These are phyloP conservation scores for Amblyornis subalaris DNA, from an alignment of 2,113 vertebrate genomes.

Conservation along the genomic window DNA sequence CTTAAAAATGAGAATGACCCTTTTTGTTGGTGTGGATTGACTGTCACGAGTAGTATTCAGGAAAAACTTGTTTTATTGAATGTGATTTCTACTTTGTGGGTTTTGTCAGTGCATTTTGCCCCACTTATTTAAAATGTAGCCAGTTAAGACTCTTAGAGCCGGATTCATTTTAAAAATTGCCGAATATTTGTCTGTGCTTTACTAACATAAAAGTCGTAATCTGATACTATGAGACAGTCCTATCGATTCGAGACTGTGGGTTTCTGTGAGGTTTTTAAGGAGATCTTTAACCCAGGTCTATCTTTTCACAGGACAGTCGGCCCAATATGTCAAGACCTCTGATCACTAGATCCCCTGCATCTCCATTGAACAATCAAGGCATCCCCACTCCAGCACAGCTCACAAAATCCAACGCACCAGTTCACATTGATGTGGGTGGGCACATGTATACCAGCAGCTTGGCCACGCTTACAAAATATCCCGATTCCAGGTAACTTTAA, in stretches of 20 bases:
- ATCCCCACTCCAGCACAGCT: slow-evolving; percentile 97
- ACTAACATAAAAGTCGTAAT: background rate
- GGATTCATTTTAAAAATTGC: background rate
- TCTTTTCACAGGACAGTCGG: slow-evolving; percentile 90
- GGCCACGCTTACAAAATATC: slow-evolving; percentile 95
- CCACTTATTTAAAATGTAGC: background rate
- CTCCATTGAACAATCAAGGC: slow-evolving; percentile 97
- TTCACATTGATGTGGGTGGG: slow-evolving; percentile 97
- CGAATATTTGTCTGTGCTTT: background rate
- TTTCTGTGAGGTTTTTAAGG: background rate
- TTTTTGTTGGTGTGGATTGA: background rate
- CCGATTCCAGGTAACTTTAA: slow-evolving; percentile 85
- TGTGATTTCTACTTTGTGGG: background rate
- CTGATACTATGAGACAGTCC: background rate
- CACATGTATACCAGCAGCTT: slow-evolving; percentile 99
- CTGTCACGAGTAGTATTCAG: background rate
- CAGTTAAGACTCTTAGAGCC: background rate
- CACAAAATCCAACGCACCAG: slow-evolving; percentile 96
- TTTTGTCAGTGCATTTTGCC: background rate
- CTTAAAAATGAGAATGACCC: background rate
- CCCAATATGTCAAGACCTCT: slow-evolving; percentile 98
- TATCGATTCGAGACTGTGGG: background rate
- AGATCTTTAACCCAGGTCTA: slow-evolving; percentile 63
- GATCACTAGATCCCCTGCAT: slow-evolving; percentile 96
- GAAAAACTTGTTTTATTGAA: background rate